phyloP scores from a whole-genome alignment of 2,888 invertebrate genomes.

The Meta bourneti region DNA sequence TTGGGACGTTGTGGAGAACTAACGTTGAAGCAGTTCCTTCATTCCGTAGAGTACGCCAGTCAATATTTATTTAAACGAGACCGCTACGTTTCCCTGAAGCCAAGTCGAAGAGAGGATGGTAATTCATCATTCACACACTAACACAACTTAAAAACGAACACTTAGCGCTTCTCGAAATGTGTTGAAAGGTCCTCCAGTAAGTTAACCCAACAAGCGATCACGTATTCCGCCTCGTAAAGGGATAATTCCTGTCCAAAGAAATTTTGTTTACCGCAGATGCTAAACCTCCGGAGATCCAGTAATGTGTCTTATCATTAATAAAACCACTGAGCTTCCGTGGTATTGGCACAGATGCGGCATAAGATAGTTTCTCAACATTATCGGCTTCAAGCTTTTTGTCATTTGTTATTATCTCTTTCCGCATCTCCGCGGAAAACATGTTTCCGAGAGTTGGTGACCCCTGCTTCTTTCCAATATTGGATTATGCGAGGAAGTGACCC shows the following conservation, averaged over 20 bases:
- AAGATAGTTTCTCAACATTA: conserved; percentile 44
- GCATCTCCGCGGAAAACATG: conserved; percentile 30
- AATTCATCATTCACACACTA: not conserved
- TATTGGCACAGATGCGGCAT: conserved; percentile 39
- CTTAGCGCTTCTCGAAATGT: not conserved
- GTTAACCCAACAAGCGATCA: conserved; percentile 9
- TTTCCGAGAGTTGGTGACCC: conserved; percentile 23
- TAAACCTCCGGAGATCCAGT: conserved; percentile 9
- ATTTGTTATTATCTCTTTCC: conserved; percentile 49
- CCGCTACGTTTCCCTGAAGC: not conserved
- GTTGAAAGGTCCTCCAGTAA: not conserved
- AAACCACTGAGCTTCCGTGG: not conserved
- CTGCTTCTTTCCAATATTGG: conserved; percentile 32
- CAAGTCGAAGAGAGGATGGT: not conserved
- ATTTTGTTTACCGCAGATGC: conserved; percentile 38
- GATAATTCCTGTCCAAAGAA: conserved; percentile 41
- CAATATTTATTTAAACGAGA: not conserved
- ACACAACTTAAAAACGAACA: conserved; percentile 5
- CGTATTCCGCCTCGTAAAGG: conserved; percentile 3
- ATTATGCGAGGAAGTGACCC: conserved; percentile 6
- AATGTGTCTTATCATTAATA: conserved; percentile 55
- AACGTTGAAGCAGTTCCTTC: too few relatives aligned
- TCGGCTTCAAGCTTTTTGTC: conserved; percentile 52
- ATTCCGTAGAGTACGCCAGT: not conserved
- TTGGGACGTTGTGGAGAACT: too few relatives aligned